Percentiles rank a stretch among this genome's conserved stretches.
These are phyloP conservation scores for Dinothrombium tinctorium DNA, from an alignment of 1,140 invertebrate genomes.

Conservation along the genomic window DNA sequence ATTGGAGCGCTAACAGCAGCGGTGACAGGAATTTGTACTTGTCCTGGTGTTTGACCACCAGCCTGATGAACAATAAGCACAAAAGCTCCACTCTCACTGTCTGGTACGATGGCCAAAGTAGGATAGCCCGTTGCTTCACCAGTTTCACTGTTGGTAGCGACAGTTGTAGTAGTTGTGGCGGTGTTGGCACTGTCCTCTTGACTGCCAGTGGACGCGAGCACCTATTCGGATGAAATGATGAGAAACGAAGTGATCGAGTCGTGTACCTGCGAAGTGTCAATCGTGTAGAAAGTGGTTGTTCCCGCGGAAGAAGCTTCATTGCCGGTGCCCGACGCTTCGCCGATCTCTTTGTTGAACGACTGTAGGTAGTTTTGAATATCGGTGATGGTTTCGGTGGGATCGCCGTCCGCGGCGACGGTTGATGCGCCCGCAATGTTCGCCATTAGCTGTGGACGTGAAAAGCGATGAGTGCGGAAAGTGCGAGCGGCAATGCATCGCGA, in stretches of 20 bases:
- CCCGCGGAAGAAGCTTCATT: conserved; percentile 1
- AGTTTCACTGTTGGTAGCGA: neutral
- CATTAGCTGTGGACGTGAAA: too few relatives aligned
- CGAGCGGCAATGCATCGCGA: too few relatives aligned
- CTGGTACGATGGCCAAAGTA: conserved; percentile 7
- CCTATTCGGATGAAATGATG: neutral
- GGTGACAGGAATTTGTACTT: neutral
- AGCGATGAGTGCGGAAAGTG: too few relatives aligned
- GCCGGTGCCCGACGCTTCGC: conserved; percentile 5
- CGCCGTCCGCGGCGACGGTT: too few relatives aligned
- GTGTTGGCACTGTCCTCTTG: neutral
- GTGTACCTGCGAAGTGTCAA: conserved; percentile 5
- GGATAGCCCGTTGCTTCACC: neutral
- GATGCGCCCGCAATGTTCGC: too few relatives aligned
- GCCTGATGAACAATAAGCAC: conserved; percentile 8
- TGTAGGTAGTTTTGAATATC: conserved; percentile 59
- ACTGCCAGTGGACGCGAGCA: neutral
- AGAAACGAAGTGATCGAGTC: neutral
- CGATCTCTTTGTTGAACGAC: conserved; percentile 60
- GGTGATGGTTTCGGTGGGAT: conserved; percentile 16
- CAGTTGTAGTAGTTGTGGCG: neutral
- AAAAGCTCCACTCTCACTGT: conserved; percentile 4
- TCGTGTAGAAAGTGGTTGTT: conserved; percentile 8
- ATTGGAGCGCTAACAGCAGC: neutral
- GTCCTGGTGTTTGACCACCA: neutral